A percentile compares a stretch with the other conserved stretches of the same genome.
phyloP scores from a whole-genome alignment of 2,888 invertebrate genomes.

The Ectemnius cavifrons region DNA sequence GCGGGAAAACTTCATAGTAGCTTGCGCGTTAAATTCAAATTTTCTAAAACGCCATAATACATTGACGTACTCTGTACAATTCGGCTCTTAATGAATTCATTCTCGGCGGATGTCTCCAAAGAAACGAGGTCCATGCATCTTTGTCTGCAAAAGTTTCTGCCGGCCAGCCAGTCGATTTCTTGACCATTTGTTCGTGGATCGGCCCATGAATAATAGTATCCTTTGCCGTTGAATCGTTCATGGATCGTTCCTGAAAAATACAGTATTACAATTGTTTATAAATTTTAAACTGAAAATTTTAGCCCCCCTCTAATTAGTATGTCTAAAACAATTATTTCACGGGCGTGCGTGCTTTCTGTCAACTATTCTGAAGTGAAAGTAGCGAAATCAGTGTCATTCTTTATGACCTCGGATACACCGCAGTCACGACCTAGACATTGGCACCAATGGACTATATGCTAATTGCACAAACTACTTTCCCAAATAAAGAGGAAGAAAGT shows the following conservation, averaged over 20 bases:
- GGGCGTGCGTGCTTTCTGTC: too few species aligned
- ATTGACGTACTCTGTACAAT: conserved; percentile 84
- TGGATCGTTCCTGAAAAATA: conserved; percentile 75
- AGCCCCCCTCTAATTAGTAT: too few species aligned
- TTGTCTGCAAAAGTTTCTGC: conserved; percentile 91
- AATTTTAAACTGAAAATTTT: conserved; percentile 5
- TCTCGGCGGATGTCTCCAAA: conserved; percentile 90
- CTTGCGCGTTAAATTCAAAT: too few species aligned
- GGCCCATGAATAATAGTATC: conserved; percentile 94
- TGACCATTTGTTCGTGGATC: conserved; percentile 86
- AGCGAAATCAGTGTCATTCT: conserved; percentile 48
- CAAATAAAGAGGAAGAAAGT: conserved; percentile 68
- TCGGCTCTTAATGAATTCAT: conserved; percentile 91
- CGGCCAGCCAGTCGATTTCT: conserved; percentile 91
- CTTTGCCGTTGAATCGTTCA: conserved; percentile 80
- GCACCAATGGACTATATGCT: conserved; percentile 49
- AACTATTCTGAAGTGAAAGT: conserved; percentile 60
- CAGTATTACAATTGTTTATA: conserved; percentile 2
- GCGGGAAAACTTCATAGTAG: background rate
- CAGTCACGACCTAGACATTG: conserved; percentile 70
- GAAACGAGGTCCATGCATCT: conserved; percentile 95
- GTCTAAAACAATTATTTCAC: too few species aligned
- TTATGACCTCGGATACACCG: conserved; percentile 45
- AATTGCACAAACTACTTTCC: conserved; percentile 57
- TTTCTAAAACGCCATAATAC: background rate